Percentiles rank a stretch among this genome's conserved stretches.
Evolutionary conservation across 2,113 vertebrate species (phyloP).

Genomic region (Tyto alba): DNA sequence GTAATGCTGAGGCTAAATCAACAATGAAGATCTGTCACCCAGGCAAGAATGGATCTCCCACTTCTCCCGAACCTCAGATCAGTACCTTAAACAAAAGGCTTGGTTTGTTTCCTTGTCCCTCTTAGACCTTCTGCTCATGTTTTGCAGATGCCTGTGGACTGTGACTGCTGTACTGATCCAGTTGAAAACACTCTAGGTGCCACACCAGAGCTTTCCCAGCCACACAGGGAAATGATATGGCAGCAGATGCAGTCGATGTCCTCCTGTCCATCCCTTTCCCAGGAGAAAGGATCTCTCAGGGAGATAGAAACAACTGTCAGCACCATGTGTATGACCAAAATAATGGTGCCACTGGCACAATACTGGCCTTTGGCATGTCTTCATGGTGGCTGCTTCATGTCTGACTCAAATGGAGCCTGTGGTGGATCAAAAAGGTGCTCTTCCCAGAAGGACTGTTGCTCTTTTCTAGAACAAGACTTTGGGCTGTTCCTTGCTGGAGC

Average conservation of each 20-base stretch:
- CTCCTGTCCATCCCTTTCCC: not conserved
- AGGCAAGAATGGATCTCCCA: not conserved
- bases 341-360: not conserved
- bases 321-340: not conserved
- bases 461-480: not conserved
- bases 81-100: not conserved
- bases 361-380: not conserved
- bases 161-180: not conserved
- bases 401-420: not conserved
- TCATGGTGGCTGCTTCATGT: not conserved
- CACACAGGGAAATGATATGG: not conserved
- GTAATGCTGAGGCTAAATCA: not conserved
- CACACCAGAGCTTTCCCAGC: not conserved
- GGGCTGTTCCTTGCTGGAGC: not conserved
- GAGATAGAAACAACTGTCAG: not conserved
- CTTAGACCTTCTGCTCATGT: not conserved
- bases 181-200: not conserved
- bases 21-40: not conserved
- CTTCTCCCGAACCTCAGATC: not conserved
- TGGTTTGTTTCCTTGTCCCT: not conserved
- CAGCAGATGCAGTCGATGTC: accelerated
- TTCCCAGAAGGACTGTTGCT: not conserved
- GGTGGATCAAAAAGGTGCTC: not conserved
- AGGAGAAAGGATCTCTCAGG: not conserved
- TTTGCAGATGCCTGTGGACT: not conserved